Percentiles rank a stretch among this genome's conserved stretches.
Evolutionary conservation across 2,888 invertebrate species (phyloP).

Genomic region (Noctua fimbriata): DNA sequence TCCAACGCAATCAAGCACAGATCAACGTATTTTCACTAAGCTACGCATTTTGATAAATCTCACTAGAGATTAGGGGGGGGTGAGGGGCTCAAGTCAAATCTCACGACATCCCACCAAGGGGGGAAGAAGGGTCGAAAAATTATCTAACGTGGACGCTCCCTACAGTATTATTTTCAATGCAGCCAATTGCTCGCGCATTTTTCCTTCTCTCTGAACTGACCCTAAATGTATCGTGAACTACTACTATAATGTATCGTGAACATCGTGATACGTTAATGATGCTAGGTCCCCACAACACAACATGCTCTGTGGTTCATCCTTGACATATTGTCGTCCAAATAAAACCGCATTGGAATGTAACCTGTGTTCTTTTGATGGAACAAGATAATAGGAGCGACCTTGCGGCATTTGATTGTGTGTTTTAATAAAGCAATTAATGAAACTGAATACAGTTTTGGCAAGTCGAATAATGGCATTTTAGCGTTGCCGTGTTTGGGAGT

Average conservation of each 20-base stretch:
- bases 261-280: slow-evolving; percentile 5
- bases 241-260: background rate
- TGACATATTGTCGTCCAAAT: slow-evolving; percentile 43
- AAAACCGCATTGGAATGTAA: slow-evolving; percentile 35
- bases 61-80: too few relatives aligned
- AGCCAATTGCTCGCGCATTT: background rate
- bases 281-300: background rate
- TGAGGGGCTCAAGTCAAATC: too few relatives aligned
- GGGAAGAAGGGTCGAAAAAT: too few relatives aligned
- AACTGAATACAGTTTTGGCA: slow-evolving; percentile 6
- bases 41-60: too few relatives aligned
- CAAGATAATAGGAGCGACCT: slow-evolving; percentile 31
- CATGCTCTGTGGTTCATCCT: slow-evolving; percentile 34
- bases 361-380: slow-evolving; percentile 25
- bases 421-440: slow-evolving; percentile 16
- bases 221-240: background rate
- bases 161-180: background rate
- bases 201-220: background rate
- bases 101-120: too few relatives aligned
- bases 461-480: background rate
- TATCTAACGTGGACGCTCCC: too few relatives aligned
- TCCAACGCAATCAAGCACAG: too few relatives aligned
- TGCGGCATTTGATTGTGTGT: slow-evolving; percentile 12
- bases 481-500: background rate
- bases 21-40: too few relatives aligned